Conservation (phyloP, 2,888 invertebrate species). For the Adelognathus sp. region DNA sequence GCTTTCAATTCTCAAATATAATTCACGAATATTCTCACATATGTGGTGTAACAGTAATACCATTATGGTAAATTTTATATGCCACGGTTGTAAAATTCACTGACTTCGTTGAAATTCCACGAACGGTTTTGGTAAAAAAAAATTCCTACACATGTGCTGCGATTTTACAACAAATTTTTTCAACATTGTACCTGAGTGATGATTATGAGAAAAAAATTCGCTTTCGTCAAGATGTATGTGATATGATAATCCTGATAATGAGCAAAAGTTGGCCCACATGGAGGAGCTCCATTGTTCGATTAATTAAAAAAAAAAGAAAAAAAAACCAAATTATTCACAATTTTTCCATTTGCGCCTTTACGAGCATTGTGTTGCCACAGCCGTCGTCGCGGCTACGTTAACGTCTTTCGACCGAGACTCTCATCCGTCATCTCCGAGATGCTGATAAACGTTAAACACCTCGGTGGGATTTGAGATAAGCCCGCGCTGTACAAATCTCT, state of each 20-base stretch:
- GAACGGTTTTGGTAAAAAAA: too few relatives aligned
- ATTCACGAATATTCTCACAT: slow-evolving; percentile 50
- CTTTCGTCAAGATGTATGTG: neutral
- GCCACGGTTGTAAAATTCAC: too few relatives aligned
- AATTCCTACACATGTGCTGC: too few relatives aligned
- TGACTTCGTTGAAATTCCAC: too few relatives aligned
- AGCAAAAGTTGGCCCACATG: neutral
- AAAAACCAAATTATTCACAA: neutral
- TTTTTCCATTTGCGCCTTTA: neutral
- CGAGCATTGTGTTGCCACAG: neutral
- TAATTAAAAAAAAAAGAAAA: neutral
- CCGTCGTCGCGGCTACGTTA: neutral
- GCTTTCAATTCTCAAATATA: too few relatives aligned
- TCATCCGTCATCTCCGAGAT: neutral
- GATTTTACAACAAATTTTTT: neutral
- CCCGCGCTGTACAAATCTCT: slow-evolving; percentile 23
- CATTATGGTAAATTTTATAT: too few relatives aligned
- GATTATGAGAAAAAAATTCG: neutral
- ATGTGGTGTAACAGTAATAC: too few relatives aligned
- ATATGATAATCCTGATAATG: too few relatives aligned
- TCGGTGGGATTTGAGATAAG: slow-evolving; percentile 41
- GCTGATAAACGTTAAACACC: slow-evolving; percentile 17
- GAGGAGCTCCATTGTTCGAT: neutral
- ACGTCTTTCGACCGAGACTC: neutral
- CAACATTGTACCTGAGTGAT: neutral